Percentiles rank a stretch among this genome's conserved stretches.
phyloP scores from a whole-genome alignment of 2,797 vertebrate species.

The Gambelia wislizenii region DNA sequence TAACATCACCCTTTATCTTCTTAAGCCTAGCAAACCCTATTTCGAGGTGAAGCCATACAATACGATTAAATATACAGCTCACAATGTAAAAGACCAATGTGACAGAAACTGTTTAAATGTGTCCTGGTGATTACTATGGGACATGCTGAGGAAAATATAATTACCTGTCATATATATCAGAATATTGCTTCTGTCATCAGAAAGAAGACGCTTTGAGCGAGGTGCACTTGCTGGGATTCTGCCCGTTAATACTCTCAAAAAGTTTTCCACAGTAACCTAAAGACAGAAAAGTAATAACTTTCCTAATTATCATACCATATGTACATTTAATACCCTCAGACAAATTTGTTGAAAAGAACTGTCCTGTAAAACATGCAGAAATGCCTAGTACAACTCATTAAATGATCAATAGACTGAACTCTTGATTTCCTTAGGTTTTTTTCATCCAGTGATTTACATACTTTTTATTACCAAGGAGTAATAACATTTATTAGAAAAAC shows the following conservation, averaged over 20 bases:
- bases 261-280: slow-evolving; percentile 98
- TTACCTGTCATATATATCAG: slow-evolving; percentile 98
- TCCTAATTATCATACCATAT: slow-evolving; percentile 36
- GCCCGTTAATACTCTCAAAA: slow-evolving; percentile 94
- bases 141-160: background rate
- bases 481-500: slow-evolving; percentile 12
- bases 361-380: background rate
- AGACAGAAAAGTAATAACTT: slow-evolving; percentile 38
- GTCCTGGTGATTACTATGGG: slow-evolving; percentile 17
- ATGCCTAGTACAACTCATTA: background rate
- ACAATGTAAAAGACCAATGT: slow-evolving; percentile 6
- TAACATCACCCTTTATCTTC: background rate
- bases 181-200: slow-evolving; percentile 98
- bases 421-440: background rate
- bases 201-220: slow-evolving; percentile 95
- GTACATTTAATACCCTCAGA: background rate
- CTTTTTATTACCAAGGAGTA: slow-evolving; percentile 15
- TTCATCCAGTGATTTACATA: slow-evolving; percentile 24
- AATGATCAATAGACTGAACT: background rate
- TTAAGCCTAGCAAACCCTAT: background rate
- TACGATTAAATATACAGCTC: slow-evolving; percentile 1
- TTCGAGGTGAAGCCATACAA: background rate
- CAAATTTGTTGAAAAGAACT: background rate
- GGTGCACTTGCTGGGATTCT: slow-evolving; percentile 94
- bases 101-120: background rate